Percentiles rank a stretch among this genome's conserved stretches.
phyloP scores from a whole-genome alignment of 2,113 vertebrate genomes.

The Corythoichthys intestinalis region DNA sequence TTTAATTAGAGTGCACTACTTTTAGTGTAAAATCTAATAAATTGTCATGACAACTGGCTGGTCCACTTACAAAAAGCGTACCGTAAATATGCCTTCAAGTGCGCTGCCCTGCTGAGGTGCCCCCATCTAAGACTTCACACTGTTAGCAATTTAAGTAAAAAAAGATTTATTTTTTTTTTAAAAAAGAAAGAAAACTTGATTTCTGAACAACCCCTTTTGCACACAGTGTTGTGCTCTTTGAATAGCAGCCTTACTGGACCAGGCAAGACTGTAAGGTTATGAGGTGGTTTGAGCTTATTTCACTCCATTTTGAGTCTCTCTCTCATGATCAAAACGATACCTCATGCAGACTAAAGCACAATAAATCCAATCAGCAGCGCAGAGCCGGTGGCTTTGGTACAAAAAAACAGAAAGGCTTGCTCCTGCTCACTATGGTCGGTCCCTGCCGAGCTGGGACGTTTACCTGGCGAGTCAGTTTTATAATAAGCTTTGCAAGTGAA shows the following conservation, averaged over 20 bases:
- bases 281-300: constrained; percentile 17
- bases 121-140: constrained; percentile 7
- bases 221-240: constrained; percentile 6
- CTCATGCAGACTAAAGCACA: constrained; percentile 24
- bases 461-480: constrained; percentile 35
- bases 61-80: neutral
- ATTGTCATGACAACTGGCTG: constrained; percentile 2
- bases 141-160: neutral
- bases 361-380: constrained; percentile 45
- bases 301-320: constrained; percentile 19
- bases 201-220: constrained; percentile 4
- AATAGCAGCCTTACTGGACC: constrained; percentile 11
- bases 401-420: constrained; percentile 37
- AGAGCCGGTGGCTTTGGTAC: constrained; percentile 29
- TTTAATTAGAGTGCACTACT: neutral
- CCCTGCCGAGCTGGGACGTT: constrained; percentile 31
- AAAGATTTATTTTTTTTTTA: neutral
- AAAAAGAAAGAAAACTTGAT: neutral
- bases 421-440: constrained; percentile 32
- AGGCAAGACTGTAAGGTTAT: constrained; percentile 4
- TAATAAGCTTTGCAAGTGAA: constrained; percentile 42
- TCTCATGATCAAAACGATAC: constrained; percentile 26
- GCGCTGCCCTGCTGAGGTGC: neutral
- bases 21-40: neutral
- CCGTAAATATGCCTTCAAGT: neutral